Evolutionary conservation across 2,797 vertebrate genomes (phyloP), one percentile per base, ranked within the genome.

Genomic region (Gymnocypris eckloni): DNA sequence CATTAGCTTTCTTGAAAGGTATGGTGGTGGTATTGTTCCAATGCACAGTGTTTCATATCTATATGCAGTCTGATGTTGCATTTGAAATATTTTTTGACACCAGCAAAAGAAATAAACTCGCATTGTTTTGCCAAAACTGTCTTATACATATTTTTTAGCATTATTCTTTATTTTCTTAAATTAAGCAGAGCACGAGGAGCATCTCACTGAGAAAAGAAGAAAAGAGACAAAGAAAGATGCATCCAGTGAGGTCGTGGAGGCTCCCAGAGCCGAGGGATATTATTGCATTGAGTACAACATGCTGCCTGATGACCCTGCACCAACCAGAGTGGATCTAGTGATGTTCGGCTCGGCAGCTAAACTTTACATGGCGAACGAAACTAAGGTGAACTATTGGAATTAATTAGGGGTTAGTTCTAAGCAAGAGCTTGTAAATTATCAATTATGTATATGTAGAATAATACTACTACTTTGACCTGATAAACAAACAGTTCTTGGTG

Each of bases 261-360:
- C 87, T 70, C 79, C 83, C 11, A 95, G 91, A 92, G 61, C 79
- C 10, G 91, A 93, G 8, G 86, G 86, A 43, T 95, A 90, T 92
- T 97, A 95, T 89, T 96, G 96, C 83, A 85, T 97, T 2, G 96
- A 98, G 72, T 96, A 95, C 86, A 93, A 93, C 71, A 87, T 97
- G 73, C 90, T 97, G 54, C 96, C 97, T 0, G 93, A 94, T 43
- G 93, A 95, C 1, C 71, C 41, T 1, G 86, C 95, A 56, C 93
- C 94, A 2, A 93, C 90, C 56, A 95, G 90, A 90, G 86, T 93
- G 39, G 96, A 97, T 86, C 5, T 98, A 4, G 84, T 96, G 5
- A 8, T 96, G 64, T 96, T 94, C 91, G 95, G 93, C 6, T 80
- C 87, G 1, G 81, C 87, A 0, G 95, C 93, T 85, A 97, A 96